phyloP scores from a whole-genome alignment of 2,113 vertebrate genomes.

The Peromyscus maniculatus region DNA sequence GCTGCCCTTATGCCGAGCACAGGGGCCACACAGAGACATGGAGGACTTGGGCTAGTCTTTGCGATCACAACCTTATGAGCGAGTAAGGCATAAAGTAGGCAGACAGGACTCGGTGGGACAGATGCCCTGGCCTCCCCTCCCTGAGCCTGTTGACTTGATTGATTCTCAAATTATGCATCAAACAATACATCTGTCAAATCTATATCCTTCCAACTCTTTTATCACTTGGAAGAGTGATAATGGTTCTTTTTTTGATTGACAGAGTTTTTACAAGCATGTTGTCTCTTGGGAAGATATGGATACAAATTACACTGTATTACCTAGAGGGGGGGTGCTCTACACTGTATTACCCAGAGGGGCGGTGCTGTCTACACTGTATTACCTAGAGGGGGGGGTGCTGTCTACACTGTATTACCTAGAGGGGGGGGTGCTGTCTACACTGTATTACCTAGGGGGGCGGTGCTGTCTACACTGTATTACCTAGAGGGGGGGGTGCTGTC shows the following conservation, averaged over 20 bases:
- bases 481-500: too few species aligned
- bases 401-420: neutral
- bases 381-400: too few species aligned
- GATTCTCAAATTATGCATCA: constrained; percentile 23
- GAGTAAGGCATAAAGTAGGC: neutral
- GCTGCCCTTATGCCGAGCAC: neutral
- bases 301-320: neutral
- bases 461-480: neutral
- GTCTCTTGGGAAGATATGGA: neutral
- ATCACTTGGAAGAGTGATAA: neutral
- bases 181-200: constrained; percentile 5
- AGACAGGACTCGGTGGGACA: neutral
- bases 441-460: too few species aligned
- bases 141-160: neutral
- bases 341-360: neutral
- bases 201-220: neutral
- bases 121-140: neutral
- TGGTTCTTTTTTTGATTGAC: constrained; percentile 1
- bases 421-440: neutral
- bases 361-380: too few species aligned
- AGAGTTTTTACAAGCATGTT: constrained; percentile 30
- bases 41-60: neutral
- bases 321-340: neutral
- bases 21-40: neutral
- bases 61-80: neutral